Conservation (phyloP, 2,113 vertebrate genomes). For the Pristiophorus japonicus region DNA sequence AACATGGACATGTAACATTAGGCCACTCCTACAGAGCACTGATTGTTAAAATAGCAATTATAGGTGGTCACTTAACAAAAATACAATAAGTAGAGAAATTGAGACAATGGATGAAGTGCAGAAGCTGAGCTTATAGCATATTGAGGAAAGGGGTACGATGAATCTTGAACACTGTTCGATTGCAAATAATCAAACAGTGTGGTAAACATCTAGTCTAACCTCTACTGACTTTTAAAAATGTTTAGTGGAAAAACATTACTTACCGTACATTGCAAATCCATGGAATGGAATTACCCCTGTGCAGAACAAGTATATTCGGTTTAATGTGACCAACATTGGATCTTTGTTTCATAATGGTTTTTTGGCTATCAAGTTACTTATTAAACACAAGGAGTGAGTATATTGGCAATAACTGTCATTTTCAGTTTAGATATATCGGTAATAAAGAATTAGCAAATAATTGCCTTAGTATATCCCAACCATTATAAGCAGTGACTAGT, state of each 20-base stretch:
- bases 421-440: neutral
- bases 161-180: neutral
- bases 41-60: neutral
- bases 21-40: neutral
- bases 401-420: neutral
- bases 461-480: neutral
- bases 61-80: neutral
- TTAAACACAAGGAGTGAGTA: neutral
- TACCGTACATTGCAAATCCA: slow-evolving; percentile 98
- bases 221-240: neutral
- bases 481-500: neutral
- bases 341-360: neutral
- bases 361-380: neutral
- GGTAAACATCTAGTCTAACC: neutral
- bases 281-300: slow-evolving; percentile 95
- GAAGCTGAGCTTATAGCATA: neutral
- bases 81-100: neutral
- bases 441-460: neutral
- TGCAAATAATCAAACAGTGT: neutral
- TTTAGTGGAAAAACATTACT: slow-evolving; percentile 50
- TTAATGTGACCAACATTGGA: slow-evolving; percentile 3
- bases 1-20: neutral
- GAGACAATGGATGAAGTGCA: neutral
- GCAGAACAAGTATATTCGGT: neutral
- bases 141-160: no score